Evolutionary conservation across 2,888 invertebrate species (phyloP).

Genomic region (Coleophora deauratella): DNA sequence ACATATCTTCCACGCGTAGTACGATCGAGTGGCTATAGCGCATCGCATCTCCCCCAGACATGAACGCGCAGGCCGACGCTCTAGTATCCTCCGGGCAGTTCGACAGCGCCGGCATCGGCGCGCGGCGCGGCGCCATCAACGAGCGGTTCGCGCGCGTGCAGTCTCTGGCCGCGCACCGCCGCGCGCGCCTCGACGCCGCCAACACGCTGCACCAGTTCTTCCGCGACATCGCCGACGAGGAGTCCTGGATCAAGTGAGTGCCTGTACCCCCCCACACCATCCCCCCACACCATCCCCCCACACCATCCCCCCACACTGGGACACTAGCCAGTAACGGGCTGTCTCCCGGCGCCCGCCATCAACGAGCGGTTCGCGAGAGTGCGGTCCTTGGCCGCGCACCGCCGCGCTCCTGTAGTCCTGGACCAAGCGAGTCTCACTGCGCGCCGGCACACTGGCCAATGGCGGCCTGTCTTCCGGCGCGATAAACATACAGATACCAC

Average conservation of each 20-base stretch:
- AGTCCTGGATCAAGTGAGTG: conserved; percentile 96
- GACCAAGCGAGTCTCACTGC: too few relatives aligned
- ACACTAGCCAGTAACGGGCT: too few relatives aligned
- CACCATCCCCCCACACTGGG: too few relatives aligned
- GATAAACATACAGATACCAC: too few relatives aligned
- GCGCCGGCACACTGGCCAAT: too few relatives aligned
- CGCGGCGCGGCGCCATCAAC: conserved; percentile 96
- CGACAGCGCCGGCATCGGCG: conserved; percentile 96
- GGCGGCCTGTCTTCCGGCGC: too few relatives aligned
- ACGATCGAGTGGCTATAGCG: too few relatives aligned
- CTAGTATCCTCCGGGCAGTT: conserved; percentile 97
- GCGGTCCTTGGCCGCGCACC: conserved; percentile 91
- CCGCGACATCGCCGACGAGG: conserved; percentile 99
- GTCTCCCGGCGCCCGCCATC: too few relatives aligned
- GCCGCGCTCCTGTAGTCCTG: conserved; percentile 94
- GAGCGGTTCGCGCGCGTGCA: conserved; percentile 96
- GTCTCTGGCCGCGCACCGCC: conserved; percentile 92
- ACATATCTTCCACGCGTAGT: too few relatives aligned
- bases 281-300: too few relatives aligned
- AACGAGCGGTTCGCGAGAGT: conserved; percentile 97
- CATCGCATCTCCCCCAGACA: conserved; percentile 66
- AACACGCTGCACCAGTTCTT: conserved; percentile 99
- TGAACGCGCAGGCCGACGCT: conserved; percentile 97
- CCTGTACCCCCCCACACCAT: too few relatives aligned
- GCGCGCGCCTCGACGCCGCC: conserved; percentile 94